phyloP scores from a whole-genome alignment of 2,113 vertebrate genomes.

The Esox niger region DNA sequence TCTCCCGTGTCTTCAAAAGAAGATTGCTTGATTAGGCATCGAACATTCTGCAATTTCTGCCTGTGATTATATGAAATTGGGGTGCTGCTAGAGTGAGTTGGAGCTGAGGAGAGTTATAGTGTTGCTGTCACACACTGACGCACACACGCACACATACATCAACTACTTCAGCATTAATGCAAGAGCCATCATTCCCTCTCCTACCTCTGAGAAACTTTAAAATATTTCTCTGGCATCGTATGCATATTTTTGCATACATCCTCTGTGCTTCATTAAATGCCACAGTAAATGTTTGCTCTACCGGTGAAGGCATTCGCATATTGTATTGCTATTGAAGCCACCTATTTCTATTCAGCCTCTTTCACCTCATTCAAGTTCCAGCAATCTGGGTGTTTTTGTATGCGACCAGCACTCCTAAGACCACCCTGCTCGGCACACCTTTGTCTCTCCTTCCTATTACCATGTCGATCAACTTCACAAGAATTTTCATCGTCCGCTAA shows the following conservation, averaged over 20 bases:
- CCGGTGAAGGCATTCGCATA: constrained; percentile 63
- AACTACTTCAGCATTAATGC: constrained; percentile 72
- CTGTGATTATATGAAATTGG: constrained; percentile 60
- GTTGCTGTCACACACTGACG: constrained; percentile 27
- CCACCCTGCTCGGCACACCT: constrained; percentile 1
- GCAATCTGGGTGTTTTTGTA: constrained; percentile 21
- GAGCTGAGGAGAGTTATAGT: background rate
- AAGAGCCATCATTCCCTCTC: constrained; percentile 66
- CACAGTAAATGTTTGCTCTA: constrained; percentile 71
- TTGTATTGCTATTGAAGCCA: constrained; percentile 38
- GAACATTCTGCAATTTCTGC: constrained; percentile 61
- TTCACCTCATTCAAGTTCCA: constrained; percentile 7
- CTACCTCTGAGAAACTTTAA: constrained; percentile 65
- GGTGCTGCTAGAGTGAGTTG: constrained; percentile 42
- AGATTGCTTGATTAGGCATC: constrained; percentile 60
- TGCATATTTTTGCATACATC: constrained; percentile 75
- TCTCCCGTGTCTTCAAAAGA: constrained; percentile 47
- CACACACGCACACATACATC: constrained; percentile 25
- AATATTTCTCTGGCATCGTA: constrained; percentile 64
- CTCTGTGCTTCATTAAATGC: constrained; percentile 66
- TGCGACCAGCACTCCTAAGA: constrained; percentile 35
- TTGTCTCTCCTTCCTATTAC: constrained; percentile 34
- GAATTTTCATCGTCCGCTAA: constrained; percentile 47
- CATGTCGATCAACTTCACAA: constrained; percentile 50
- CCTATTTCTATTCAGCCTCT: constrained; percentile 8